Conservation (phyloP, 2,797 vertebrate genomes). For the Arctocebus calabarensis region DNA sequence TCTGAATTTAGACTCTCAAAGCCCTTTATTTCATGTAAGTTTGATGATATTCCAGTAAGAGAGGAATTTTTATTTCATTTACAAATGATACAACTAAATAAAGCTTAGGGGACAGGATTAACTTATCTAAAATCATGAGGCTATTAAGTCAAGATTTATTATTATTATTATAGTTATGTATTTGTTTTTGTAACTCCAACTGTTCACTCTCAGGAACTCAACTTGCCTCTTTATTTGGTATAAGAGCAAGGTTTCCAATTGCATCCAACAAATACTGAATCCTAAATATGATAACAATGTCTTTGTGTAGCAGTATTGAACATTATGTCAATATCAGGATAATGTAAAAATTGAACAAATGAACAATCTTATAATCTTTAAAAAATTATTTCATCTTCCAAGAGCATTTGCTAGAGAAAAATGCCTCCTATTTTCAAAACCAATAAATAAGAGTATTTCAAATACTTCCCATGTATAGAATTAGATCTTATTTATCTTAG, state of each 20-base stretch:
- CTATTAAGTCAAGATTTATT: neutral
- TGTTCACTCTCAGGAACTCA: neutral
- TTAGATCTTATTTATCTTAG: neutral
- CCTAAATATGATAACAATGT: neutral
- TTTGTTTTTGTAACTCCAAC: conserved; percentile 12
- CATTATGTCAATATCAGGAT: neutral
- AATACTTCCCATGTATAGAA: neutral
- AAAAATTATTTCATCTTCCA: conserved; percentile 41
- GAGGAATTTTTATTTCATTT: neutral
- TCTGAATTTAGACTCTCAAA: neutral
- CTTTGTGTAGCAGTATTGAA: neutral
- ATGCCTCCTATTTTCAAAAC: conserved; percentile 20
- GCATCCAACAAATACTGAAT: neutral
- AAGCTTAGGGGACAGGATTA: neutral
- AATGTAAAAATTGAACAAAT: neutral
- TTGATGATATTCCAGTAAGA: neutral
- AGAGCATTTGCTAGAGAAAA: conserved; percentile 28
- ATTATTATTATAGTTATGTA: neutral
- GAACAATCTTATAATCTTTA: neutral
- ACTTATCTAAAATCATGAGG: neutral
- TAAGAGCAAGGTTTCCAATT: conserved; percentile 7
- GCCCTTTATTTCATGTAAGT: neutral
- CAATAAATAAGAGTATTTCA: conserved; percentile 30
- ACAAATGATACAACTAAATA: neutral
- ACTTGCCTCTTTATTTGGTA: neutral